Conservation (phyloP, 2,113 vertebrate genomes). For the Oncorhynchus gorbuscha region DNA sequence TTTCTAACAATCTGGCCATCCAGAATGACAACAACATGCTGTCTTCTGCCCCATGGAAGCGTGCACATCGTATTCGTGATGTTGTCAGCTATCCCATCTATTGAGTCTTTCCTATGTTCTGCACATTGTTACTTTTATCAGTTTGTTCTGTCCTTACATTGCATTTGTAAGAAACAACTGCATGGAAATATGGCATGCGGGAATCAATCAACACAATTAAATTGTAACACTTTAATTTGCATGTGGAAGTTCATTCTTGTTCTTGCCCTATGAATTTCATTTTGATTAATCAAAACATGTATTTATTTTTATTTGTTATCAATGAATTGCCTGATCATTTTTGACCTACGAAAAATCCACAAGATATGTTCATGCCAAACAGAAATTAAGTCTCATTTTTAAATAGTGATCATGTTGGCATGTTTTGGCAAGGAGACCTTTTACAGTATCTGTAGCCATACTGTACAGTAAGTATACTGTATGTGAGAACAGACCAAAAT, state of each 20-base stretch:
- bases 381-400: conserved; percentile 14
- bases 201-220: not conserved
- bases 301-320: not conserved
- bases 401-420: not conserved
- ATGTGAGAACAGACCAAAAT: conserved; percentile 10
- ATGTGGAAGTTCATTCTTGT: not conserved
- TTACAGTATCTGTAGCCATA: not conserved
- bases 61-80: too few relatives aligned
- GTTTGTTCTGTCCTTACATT: not conserved
- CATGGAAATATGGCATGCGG: not conserved
- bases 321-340: not conserved
- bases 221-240: conserved; percentile 14
- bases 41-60: too few relatives aligned
- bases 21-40: too few relatives aligned
- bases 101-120: conserved; percentile 12
- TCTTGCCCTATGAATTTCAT: not conserved
- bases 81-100: too few relatives aligned
- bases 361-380: not conserved
- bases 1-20: too few relatives aligned
- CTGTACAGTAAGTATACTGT: not conserved
- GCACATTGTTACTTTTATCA: not conserved
- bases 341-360: not conserved
- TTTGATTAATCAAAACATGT: conserved; percentile 16
- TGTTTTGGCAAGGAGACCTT: not conserved
- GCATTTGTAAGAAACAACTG: not conserved